Conservation (phyloP, 2,113 vertebrate genomes). For the Phodopus roborovskii region DNA sequence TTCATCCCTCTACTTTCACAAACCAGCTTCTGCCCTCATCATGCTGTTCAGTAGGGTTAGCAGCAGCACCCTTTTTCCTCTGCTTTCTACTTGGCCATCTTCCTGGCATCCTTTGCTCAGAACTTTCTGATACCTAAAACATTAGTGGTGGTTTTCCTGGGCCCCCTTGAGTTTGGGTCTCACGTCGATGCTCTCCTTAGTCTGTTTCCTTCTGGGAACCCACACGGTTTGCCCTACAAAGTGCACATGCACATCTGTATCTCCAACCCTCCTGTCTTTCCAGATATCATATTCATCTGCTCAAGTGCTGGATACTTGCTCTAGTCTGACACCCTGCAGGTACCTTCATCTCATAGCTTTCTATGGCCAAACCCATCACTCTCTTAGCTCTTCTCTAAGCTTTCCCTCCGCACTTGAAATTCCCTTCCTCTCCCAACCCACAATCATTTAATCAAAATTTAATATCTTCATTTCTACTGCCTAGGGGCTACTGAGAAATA, state of each 20-base stretch:
- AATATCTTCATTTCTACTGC: not conserved
- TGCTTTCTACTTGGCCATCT: not conserved
- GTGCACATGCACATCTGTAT: accelerated
- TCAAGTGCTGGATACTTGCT: not conserved
- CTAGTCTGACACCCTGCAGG: no score
- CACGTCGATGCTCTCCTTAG: not conserved
- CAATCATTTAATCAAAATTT: not conserved
- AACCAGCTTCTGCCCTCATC: not conserved
- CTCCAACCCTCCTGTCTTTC: not conserved
- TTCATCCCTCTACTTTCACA: not conserved
- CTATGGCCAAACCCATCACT: not conserved
- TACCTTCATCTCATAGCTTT: not conserved
- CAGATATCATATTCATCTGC: not conserved
- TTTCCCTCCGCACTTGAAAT: not conserved
- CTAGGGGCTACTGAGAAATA: not conserved
- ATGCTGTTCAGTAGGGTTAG: not conserved
- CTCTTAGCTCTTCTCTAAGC: not conserved
- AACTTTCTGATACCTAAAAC: not conserved
- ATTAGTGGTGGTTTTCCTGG: not conserved
- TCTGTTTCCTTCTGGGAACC: not conserved
- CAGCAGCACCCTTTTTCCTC: no score
- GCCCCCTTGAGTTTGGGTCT: not conserved
- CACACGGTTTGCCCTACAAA: not conserved
- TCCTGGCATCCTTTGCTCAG: not conserved
- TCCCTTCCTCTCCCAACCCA: not conserved